Evolutionary conservation across 2,797 vertebrate species (phyloP).

Genomic region (Acestrorhynchus altus): DNA sequence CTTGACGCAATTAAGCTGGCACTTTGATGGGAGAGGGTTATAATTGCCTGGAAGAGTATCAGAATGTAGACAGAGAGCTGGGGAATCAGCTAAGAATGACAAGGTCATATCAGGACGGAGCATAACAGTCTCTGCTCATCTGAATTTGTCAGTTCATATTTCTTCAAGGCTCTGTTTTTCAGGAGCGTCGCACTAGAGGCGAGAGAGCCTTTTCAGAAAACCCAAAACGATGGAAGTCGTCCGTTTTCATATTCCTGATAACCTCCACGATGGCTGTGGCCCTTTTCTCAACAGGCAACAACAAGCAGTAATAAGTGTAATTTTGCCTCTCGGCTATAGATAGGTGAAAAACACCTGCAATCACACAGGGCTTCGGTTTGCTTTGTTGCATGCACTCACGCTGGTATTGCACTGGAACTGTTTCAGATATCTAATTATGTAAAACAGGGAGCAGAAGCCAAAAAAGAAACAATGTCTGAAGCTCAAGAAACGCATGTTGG

Average conservation of each 20-base stretch:
- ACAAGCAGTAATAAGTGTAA: background rate
- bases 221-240: background rate
- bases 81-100: background rate
- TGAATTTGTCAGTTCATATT: slow-evolving; percentile 1
- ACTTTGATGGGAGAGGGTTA: background rate
- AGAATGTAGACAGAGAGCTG: background rate
- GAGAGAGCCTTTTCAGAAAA: background rate
- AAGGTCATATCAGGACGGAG: background rate
- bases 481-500: too few species aligned
- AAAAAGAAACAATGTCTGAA: too few species aligned
- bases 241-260: background rate
- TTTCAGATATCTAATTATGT: too few species aligned
- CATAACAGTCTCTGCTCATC: background rate
- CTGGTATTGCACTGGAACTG: background rate
- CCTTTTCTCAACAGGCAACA: background rate
- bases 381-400: background rate
- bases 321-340: background rate
- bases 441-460: too few species aligned
- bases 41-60: background rate
- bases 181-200: background rate
- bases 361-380: background rate
- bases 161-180: background rate
- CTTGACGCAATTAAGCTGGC: slow-evolving; percentile 2
- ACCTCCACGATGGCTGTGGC: background rate
- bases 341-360: background rate